phyloP scores from a whole-genome alignment of 2,113 vertebrate species.

The Nycticorax nycticorax region DNA sequence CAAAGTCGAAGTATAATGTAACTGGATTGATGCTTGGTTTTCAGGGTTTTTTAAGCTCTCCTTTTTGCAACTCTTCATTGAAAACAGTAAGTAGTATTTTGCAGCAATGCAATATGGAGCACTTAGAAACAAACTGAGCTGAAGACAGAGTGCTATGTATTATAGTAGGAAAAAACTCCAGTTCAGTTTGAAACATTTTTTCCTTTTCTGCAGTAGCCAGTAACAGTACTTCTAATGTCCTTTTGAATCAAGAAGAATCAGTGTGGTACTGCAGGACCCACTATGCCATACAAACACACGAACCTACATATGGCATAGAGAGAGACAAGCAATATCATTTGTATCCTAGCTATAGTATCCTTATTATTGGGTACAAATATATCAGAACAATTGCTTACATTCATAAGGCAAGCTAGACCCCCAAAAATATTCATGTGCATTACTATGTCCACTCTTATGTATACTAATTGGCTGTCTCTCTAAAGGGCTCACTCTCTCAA shows the following conservation, averaged over 20 bases:
- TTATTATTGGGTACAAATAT: not conserved
- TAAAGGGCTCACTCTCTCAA: not conserved
- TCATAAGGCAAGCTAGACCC: not conserved
- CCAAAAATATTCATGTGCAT: not conserved
- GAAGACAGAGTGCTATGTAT: fast-evolving
- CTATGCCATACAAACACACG: not conserved
- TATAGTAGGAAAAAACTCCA: not conserved
- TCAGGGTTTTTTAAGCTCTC: not conserved
- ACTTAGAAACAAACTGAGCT: not conserved
- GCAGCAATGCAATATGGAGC: not conserved
- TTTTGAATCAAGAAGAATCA: not conserved
- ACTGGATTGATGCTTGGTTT: not conserved
- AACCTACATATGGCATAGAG: not conserved
- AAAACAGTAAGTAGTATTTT: not conserved
- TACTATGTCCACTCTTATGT: not conserved
- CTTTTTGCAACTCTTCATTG: not conserved
- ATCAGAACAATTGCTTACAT: not conserved
- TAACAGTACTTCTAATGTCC: not conserved
- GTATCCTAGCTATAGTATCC: not conserved
- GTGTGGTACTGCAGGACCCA: not conserved
- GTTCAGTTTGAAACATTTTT: not conserved
- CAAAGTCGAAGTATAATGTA: not conserved
- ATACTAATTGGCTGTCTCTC: not conserved
- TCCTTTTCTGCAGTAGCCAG: not conserved
- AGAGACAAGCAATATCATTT: not conserved